Conservation (phyloP, 2,888 invertebrate species). For the Lepidochitona cinerea region DNA sequence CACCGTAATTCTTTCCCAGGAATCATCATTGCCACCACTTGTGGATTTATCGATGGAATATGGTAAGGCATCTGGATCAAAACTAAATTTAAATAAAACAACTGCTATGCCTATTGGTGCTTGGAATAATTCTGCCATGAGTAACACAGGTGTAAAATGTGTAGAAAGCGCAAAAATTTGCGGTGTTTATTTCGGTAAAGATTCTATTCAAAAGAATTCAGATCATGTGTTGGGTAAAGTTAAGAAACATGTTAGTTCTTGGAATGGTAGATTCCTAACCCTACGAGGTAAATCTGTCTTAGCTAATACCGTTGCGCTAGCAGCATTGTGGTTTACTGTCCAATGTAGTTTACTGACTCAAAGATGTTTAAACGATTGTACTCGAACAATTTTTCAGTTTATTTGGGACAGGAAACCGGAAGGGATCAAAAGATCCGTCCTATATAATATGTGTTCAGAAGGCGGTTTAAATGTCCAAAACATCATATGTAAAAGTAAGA, state of each 20-base stretch:
- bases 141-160: too few species aligned
- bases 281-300: not conserved
- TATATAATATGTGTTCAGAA: too few species aligned
- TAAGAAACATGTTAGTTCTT: not conserved
- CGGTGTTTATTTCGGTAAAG: not conserved
- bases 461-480: not conserved
- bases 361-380: not conserved
- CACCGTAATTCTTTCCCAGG: not conserved
- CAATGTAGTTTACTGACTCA: not conserved
- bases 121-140: slow-evolving; percentile 32
- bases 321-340: not conserved
- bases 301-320: not conserved
- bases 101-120: slow-evolving; percentile 28
- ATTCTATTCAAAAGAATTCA: not conserved
- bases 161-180: too few species aligned
- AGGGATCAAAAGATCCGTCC: not conserved
- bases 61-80: slow-evolving; percentile 22
- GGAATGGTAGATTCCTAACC: not conserved
- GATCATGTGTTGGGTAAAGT: not conserved
- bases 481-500: not conserved
- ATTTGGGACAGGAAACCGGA: not conserved
- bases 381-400: not conserved
- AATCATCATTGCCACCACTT: not conserved
- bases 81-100: slow-evolving; percentile 29
- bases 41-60: not conserved